Percentiles rank a stretch among this genome's conserved stretches.
Evolutionary conservation across 2,888 invertebrate genomes (phyloP).

Genomic region (Agonopterix heracliana): DNA sequence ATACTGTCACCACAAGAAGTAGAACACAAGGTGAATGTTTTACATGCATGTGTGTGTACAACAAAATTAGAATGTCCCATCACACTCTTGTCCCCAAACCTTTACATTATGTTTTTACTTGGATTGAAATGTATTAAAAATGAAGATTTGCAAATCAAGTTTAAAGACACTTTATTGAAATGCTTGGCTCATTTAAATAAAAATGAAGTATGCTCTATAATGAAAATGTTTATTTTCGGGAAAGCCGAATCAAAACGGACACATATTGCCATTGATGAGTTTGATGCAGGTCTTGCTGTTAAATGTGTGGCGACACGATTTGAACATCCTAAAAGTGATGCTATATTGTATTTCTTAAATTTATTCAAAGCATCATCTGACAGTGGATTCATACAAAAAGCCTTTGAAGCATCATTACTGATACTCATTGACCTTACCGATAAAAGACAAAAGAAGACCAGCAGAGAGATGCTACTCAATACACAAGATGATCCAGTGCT

Average conservation of each 20-base stretch:
- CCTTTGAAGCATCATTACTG: conserved; percentile 46
- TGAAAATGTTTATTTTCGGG: conserved; percentile 44
- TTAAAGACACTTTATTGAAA: conserved; percentile 51
- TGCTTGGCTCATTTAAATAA: conserved; percentile 37
- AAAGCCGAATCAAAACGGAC: conserved; percentile 12
- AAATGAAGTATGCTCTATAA: conserved; percentile 24
- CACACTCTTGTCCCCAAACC: conserved; percentile 46
- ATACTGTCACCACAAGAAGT: conserved; percentile 52
- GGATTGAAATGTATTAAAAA: conserved; percentile 46
- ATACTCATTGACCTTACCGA: conserved; percentile 40
- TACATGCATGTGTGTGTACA: conserved; percentile 49
- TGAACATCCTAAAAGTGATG: conserved; percentile 32
- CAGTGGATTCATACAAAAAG: conserved; percentile 28
- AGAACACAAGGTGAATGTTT: conserved; percentile 44
- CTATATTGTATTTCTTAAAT: conserved; percentile 41
- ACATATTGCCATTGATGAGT: conserved; percentile 42
- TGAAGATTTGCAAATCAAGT: conserved; percentile 40
- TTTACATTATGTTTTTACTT: conserved; percentile 60
- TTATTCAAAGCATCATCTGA: conserved; percentile 39
- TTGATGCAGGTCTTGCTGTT: conserved; percentile 52
- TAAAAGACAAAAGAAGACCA: conserved; percentile 28
- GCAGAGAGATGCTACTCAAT: conserved; percentile 42
- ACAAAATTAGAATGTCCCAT: conserved; percentile 45
- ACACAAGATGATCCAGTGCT: conserved; percentile 50
- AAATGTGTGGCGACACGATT: conserved; percentile 31